phyloP scores from a whole-genome alignment of 2,797 vertebrate genomes.

The Urocyon cinereoargenteus region DNA sequence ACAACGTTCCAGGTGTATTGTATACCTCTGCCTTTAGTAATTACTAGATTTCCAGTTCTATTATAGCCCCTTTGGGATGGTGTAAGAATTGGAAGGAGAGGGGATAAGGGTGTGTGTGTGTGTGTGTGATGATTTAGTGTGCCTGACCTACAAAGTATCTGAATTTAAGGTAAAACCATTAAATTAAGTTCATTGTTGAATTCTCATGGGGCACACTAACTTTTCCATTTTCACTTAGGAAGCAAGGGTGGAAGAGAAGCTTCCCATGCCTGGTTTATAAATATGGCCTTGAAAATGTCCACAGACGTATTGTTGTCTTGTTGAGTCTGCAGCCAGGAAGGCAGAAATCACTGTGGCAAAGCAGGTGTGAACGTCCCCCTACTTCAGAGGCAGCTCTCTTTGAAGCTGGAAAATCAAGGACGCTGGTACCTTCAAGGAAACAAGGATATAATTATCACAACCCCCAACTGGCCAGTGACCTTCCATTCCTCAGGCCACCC shows the following conservation, averaged over 20 bases:
- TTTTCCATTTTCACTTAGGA: constrained; percentile 25
- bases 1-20: not conserved
- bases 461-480: constrained; percentile 74
- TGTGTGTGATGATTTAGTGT: not conserved
- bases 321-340: constrained; percentile 78
- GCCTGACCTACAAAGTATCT: not conserved
- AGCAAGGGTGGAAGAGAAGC: constrained; percentile 30
- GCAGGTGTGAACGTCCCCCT: constrained; percentile 79
- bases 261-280: constrained; percentile 46
- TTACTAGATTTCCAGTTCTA: not conserved
- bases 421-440: constrained; percentile 81
- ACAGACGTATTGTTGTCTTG: constrained; percentile 80
- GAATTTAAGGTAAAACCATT: constrained; percentile 4
- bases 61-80: not conserved
- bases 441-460: constrained; percentile 80
- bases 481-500: constrained; percentile 76
- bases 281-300: constrained; percentile 76
- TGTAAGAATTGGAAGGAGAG: not conserved
- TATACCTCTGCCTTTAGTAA: not conserved
- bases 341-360: constrained; percentile 84
- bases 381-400: constrained; percentile 69
- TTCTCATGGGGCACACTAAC: not conserved
- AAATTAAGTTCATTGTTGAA: not conserved
- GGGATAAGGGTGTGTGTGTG: not conserved
- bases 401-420: constrained; percentile 81